Conservation (phyloP, 2,797 vertebrate species). For the Vireo griseus region DNA sequence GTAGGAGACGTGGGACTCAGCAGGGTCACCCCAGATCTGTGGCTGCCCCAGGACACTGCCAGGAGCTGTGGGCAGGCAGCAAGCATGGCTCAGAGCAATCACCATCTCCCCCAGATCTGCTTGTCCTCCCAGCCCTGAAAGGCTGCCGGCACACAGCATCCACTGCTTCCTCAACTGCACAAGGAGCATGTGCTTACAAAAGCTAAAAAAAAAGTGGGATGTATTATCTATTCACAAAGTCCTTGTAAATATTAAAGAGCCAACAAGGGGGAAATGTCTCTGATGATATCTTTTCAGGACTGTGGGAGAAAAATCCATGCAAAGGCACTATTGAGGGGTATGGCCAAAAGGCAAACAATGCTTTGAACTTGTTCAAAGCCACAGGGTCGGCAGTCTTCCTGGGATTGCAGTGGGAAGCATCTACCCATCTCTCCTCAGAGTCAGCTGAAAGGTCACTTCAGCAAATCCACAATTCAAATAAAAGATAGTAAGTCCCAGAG, state of each 20-base stretch:
- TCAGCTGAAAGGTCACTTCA: neutral
- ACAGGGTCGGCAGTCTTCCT: neutral
- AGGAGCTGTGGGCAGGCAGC: neutral
- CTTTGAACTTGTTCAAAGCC: slow-evolving; percentile 44
- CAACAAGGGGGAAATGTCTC: neutral
- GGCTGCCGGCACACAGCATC: neutral
- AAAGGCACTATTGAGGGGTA: neutral
- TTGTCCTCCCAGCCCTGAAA: neutral
- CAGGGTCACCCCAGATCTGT: neutral
- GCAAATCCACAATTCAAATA: neutral
- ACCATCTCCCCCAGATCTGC: neutral
- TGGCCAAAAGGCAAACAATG: neutral
- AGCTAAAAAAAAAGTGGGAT: slow-evolving; percentile 19
- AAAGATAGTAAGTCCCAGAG: neutral
- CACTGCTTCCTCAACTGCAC: neutral
- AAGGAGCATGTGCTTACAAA: neutral
- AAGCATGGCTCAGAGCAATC: neutral
- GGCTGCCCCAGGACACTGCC: neutral
- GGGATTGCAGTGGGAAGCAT: neutral
- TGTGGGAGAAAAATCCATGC: slow-evolving; percentile 12
- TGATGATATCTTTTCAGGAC: slow-evolving; percentile 17
- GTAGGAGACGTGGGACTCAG: fast-evolving
- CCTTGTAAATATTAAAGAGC: slow-evolving; percentile 36
- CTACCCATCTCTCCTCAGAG: neutral
- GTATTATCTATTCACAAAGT: slow-evolving; percentile 21